A percentile compares a stretch with the other conserved stretches of the same genome.
These are phyloP conservation scores for Dryadula phaetusa DNA, from an alignment of 2,888 invertebrate species.

Conservation along the genomic window DNA sequence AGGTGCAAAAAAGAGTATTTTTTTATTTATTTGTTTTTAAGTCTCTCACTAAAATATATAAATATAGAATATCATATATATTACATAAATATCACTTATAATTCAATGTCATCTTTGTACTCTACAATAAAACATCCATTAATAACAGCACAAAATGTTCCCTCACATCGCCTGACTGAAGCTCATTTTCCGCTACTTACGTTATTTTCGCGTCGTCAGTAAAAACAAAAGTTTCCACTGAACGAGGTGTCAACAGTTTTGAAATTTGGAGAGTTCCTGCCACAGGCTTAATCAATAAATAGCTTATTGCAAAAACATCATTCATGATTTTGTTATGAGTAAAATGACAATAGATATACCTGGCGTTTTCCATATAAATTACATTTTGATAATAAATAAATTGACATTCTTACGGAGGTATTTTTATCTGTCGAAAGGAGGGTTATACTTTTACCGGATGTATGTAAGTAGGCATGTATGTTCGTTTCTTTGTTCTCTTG, in stretches of 20 bases:
- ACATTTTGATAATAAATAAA: no score
- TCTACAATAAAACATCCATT: neutral
- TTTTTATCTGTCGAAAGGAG: no score
- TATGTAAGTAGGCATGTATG: no score
- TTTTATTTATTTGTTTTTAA: no score
- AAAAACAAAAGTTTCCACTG: slow-evolving; percentile 36
- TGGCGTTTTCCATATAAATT: no score
- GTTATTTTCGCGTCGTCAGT: slow-evolving; percentile 31
- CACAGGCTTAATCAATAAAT: slow-evolving; percentile 35
- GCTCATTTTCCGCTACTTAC: slow-evolving; percentile 29
- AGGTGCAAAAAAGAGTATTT: no score
- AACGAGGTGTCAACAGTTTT: slow-evolving; percentile 39
- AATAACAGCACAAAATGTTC: neutral
- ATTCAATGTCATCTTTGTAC: neutral
- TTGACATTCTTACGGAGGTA: no score
- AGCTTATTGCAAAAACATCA: slow-evolving; percentile 31
- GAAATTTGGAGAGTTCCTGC: slow-evolving; percentile 42
- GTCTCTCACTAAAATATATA: neutral
- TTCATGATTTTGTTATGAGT: no score
- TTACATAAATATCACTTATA: neutral
- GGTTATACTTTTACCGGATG: no score
- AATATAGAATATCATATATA: neutral
- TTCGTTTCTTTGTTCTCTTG: no score
- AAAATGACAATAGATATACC: no score
- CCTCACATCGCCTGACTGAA: slow-evolving; percentile 20